Base-by-base conservation (phyloP, 2,888 invertebrate genomes). In the Oxyscelio sp. region DNA sequence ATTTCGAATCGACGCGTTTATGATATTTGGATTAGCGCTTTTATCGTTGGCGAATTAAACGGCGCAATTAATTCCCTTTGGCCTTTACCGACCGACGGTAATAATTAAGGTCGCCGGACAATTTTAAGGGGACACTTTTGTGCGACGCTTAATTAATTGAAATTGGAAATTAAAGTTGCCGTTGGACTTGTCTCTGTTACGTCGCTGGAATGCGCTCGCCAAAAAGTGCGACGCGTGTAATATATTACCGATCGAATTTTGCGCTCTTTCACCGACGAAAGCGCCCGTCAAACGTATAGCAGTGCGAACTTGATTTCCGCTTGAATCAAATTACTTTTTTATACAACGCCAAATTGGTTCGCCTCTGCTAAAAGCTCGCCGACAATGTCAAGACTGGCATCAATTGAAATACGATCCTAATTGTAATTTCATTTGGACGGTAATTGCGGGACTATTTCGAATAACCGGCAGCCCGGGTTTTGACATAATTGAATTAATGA, bases 21-120 rank as follows among this genome's bases (percentile, higher is more conserved):
- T 68, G 74, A 81, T 71, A 79, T 80, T 74, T 80, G 80, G 73
- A 80, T 73, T 65, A 65, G 73, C 58, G 73, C n/a, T 73, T 80
- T 73, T 73, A 73, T 73, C 52, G 65, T 48, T 24, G 54, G 48
- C 21, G 38, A 38, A 24, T 52, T 43, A 63, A 78, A 70, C 73
- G 58, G 34, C 52, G 59, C 73, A 80, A 66, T 80, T 80, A 80
- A 66, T 70, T 59, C 15, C 4, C 45, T 31, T 75, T 63, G 61
- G 63, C 63, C 38, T n/a, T 56, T 74, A 65, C 74, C 68, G 75
- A 70, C 68, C 50, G 52, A 54, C 68, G 66, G 66, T 40, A 68
- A 66, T 66, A 73, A 61, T 81, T 73, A 81, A 81, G 81, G 68
- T 19, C 34, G 48, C 40, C 45, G 48, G 48, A 34, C 73, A 61